phyloP scores from a whole-genome alignment of 2,797 vertebrate genomes.

The Acanthiza pusilla region DNA sequence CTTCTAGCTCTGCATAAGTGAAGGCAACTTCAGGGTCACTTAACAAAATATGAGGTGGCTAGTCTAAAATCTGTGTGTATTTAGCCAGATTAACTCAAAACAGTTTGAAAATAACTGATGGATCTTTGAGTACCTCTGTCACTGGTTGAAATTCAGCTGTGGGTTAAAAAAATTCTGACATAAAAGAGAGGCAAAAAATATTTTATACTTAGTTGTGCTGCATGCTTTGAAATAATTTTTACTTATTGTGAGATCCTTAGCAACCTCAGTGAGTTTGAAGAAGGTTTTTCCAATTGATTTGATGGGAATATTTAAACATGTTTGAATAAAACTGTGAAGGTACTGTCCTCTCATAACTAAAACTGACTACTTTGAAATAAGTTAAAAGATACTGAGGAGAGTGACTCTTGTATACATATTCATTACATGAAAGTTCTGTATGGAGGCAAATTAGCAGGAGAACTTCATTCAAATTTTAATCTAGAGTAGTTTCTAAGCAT shows the following conservation, averaged over 20 bases:
- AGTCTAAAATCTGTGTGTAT: background rate
- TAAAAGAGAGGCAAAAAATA: background rate
- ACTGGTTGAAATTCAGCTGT: background rate
- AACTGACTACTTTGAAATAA: background rate
- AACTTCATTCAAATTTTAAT: background rate
- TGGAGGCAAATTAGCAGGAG: background rate
- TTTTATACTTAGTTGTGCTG: background rate
- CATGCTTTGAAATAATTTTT: background rate
- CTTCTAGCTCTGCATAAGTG: background rate
- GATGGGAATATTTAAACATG: background rate
- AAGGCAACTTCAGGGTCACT: background rate
- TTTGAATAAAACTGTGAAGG: background rate
- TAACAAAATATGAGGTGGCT: background rate
- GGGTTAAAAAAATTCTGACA: background rate
- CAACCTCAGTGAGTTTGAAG: background rate
- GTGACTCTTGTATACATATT: background rate
- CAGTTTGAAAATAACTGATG: background rate
- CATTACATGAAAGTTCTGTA: background rate
- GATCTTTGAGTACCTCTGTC: background rate
- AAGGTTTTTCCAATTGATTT: background rate
- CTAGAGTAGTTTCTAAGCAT: background rate
- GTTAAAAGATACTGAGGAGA: background rate
- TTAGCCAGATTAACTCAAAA: background rate
- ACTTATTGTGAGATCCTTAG: background rate
- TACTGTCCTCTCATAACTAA: background rate